Conservation (phyloP, 2,113 vertebrate genomes). For the Phalacrocorax brasilianus region DNA sequence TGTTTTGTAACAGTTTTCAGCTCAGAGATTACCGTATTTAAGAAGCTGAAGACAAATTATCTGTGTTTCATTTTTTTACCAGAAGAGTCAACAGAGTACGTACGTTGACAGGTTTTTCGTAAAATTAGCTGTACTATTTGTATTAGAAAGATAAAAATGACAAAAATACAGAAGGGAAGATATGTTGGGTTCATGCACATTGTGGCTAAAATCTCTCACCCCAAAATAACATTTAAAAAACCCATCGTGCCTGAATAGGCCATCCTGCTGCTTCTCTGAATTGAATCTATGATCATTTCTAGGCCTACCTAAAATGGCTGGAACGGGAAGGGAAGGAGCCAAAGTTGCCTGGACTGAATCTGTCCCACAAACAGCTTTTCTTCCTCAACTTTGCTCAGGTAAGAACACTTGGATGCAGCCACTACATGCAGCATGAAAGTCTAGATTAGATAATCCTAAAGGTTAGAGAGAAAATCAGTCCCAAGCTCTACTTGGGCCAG, state of each 20-base stretch:
- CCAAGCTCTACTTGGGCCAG: background rate
- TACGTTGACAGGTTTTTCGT: background rate
- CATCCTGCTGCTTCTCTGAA: background rate
- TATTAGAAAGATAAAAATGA: background rate
- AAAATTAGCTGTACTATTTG: background rate
- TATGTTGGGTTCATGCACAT: fast-evolving
- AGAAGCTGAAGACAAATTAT: background rate
- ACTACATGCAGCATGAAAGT: background rate
- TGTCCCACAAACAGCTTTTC: constrained; percentile 93
- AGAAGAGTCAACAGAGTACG: background rate
- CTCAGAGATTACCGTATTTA: background rate
- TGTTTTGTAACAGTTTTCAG: background rate
- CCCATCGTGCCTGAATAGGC: background rate
- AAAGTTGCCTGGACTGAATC: constrained; percentile 85
- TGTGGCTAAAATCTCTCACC: background rate
- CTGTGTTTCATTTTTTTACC: background rate
- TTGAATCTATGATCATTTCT: background rate
- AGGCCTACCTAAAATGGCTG: constrained; percentile 94
- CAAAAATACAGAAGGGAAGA: background rate
- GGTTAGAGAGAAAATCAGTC: background rate
- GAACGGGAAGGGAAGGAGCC: constrained; percentile 84
- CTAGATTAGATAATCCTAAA: background rate
- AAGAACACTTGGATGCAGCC: background rate
- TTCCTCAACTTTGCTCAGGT: constrained; percentile 98
- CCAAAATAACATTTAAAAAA: background rate